Conservation (phyloP, 1,140 invertebrate genomes). For the Panagrolaimus sp. region DNA sequence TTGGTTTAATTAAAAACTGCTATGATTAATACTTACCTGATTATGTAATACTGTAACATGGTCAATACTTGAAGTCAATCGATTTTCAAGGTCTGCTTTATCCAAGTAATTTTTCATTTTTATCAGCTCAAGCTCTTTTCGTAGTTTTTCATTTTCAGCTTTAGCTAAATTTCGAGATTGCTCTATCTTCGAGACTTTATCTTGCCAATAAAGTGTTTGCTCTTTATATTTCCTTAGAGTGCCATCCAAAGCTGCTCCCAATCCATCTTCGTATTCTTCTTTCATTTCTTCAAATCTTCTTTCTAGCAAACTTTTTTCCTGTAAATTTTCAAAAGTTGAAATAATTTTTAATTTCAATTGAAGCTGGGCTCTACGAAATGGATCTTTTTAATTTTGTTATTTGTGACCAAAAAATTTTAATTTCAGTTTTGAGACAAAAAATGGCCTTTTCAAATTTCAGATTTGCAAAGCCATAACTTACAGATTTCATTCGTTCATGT, state of each 20-base stretch:
- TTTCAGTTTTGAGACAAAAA: no score
- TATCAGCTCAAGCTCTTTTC: constrained; percentile 34
- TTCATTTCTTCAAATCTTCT: constrained; percentile 36
- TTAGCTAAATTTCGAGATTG: not conserved
- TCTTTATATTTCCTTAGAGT: constrained; percentile 41
- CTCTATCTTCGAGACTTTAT: constrained; percentile 32
- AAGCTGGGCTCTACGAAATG: no score
- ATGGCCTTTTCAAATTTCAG: no score
- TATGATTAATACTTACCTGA: no score
- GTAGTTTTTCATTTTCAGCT: constrained; percentile 23
- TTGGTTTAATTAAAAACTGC: not conserved
- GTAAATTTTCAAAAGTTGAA: no score
- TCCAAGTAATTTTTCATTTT: constrained; percentile 36
- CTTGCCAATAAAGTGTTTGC: constrained; percentile 43
- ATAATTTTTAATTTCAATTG: no score
- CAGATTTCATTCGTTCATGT: constrained; percentile 31
- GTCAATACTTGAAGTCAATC: constrained; percentile 44
- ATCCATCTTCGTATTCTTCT: constrained; percentile 42
- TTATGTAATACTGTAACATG: constrained; percentile 42
- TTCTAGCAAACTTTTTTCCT: constrained; percentile 48
- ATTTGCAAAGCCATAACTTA: no score
- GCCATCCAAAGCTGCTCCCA: constrained; percentile 42
- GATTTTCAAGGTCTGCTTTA: constrained; percentile 40
- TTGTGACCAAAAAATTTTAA: no score
- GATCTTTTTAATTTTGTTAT: no score